Percentiles rank a stretch among this genome's conserved stretches.
phyloP scores from a whole-genome alignment of 2,113 vertebrate genomes.

The Naja naja region DNA sequence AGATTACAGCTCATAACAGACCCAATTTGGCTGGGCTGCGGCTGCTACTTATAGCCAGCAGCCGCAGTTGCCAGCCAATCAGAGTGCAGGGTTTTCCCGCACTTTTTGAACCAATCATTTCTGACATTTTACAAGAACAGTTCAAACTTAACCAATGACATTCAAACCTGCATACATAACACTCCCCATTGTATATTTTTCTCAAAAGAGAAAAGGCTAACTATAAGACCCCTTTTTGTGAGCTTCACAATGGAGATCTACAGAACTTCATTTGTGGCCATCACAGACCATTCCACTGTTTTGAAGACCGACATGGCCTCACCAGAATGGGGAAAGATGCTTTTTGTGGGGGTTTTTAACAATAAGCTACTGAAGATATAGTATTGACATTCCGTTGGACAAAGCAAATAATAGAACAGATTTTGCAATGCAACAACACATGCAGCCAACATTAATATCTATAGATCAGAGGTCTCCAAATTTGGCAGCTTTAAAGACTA shows the following conservation, averaged over 20 bases:
- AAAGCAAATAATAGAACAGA: background rate
- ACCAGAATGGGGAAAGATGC: background rate
- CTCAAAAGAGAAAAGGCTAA: constrained; percentile 50
- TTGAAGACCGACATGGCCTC: background rate
- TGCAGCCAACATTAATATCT: background rate
- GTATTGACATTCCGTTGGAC: background rate
- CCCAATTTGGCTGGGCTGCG: too few relatives aligned
- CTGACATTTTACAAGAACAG: too few relatives aligned
- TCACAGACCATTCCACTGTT: background rate
- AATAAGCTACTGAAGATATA: background rate
- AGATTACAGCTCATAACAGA: too few relatives aligned
- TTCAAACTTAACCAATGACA: too few relatives aligned
- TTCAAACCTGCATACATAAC: too few relatives aligned
- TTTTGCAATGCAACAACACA: background rate
- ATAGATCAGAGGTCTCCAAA: background rate
- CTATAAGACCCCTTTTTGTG: constrained; percentile 44
- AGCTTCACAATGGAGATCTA: constrained; percentile 33
- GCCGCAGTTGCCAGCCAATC: too few relatives aligned
- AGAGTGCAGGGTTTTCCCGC: too few relatives aligned
- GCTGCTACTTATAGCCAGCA: too few relatives aligned
- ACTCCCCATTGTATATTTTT: constrained; percentile 51
- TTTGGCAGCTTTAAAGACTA: background rate
- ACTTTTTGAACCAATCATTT: too few relatives aligned
- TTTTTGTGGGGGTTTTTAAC: background rate
- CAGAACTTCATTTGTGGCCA: background rate